Percentiles rank a stretch among this genome's conserved stretches.
Conservation (phyloP, 2,888 invertebrate genomes). For the Pemphredon lugubris region DNA sequence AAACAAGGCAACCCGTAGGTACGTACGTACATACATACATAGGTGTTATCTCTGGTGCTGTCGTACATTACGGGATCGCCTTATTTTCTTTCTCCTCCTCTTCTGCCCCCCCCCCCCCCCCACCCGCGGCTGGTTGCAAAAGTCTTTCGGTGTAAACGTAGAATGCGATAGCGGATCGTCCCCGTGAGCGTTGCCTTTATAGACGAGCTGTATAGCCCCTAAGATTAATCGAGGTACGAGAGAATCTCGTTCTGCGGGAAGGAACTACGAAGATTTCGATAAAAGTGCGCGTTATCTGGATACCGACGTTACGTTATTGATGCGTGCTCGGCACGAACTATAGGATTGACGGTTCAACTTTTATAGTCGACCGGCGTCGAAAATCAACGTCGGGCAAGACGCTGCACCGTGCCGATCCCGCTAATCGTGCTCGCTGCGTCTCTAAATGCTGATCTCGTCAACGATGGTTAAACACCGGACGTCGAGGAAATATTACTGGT, state of each 20-base stretch:
- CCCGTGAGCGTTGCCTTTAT: constrained; percentile 20
- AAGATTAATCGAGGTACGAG: constrained; percentile 35
- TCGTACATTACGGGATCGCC: constrained; percentile 29
- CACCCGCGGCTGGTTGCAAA: constrained; percentile 16
- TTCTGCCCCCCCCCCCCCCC: too few relatives aligned
- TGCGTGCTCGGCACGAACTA: too few relatives aligned
- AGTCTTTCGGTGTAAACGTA: constrained; percentile 31
- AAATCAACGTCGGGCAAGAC: too few relatives aligned
- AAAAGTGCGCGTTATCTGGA: constrained; percentile 9
- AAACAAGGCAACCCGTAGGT: constrained; percentile 56
- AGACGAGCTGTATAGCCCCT: constrained; percentile 13
- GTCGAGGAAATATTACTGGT: too few relatives aligned
- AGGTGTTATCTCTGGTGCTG: constrained; percentile 13
- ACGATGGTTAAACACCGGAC: too few relatives aligned
- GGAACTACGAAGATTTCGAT: constrained; percentile 22
- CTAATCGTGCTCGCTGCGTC: too few relatives aligned
- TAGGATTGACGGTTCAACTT: too few relatives aligned
- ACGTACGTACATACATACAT: constrained; percentile 25
- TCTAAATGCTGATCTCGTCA: too few relatives aligned
- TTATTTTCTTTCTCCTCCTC: constrained; percentile 41
- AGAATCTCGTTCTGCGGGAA: constrained; percentile 19
- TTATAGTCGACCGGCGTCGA: too few relatives aligned
- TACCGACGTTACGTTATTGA: background rate
- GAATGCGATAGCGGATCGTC: constrained; percentile 31
- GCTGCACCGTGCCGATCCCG: too few relatives aligned